Base-by-base conservation (phyloP, 2,113 vertebrate species). In the Chitala chitala region DNA sequence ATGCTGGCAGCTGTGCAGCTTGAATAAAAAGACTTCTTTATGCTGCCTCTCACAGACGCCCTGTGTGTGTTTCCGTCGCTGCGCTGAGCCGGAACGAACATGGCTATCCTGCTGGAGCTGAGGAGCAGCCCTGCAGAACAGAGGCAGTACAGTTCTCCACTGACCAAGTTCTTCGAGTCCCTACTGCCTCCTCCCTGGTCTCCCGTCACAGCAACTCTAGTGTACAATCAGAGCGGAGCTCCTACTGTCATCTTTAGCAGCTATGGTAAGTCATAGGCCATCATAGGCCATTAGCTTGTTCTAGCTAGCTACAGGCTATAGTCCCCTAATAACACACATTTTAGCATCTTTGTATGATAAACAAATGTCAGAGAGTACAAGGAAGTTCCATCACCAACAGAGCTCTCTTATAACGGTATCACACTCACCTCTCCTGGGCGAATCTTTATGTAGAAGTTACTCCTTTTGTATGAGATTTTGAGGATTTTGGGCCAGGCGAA, bases 401-500 rank as follows among this genome's bases (percentile, higher is more conserved):
- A 63, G 58, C 17, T 10, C 42, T 3, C 15, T 12, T 42, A 1
- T n/a, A 7, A 6, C 1, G 22, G 20, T 46, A 26, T 2, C 4
- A 68, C 29, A 17, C 83, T 17, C 82, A 98, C 97, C 93, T 99
- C 97, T 70, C 97, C 97, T 0, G 97, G 97, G 55, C 97, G 91
- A 75, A 99, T 98, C 88, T 98, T 99, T 82, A 99, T 99, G 85
- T 98, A 98, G 83, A 99, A 99, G 88, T 99, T 98, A 87, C 96
- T 98, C 82, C 97, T 94, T 81, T 98, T 98, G 58, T 99, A 99
- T 51, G 97, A 99, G 81, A 99, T 99, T 85, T 99, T 99, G n/a
- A 99, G 95, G 82, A 99, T 99, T 89, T 99, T 99, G 77, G 97
- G 97, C 97, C 97, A 99, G 78, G 97, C 97, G 0, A 99, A 99